Percentiles rank a stretch among this genome's conserved stretches.
Evolutionary conservation across 37 sponge, comb jelly and placozoan genomes (phyloP).

Genomic region (Spongia lamella): DNA sequence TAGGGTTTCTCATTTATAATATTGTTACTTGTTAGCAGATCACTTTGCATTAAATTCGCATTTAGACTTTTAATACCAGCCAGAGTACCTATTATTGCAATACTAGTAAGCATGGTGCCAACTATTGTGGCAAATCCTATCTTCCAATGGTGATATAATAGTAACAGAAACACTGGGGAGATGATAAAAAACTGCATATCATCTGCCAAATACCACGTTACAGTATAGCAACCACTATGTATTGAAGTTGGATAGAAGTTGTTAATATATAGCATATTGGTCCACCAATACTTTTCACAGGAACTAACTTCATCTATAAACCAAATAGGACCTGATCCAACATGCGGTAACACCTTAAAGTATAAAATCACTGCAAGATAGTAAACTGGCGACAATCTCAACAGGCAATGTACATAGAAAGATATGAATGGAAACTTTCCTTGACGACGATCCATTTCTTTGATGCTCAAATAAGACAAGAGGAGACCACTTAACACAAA

Average conservation of each 20-base stretch:
- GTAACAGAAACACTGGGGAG: slow-evolving; percentile 72
- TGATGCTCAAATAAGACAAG: slow-evolving; percentile 53
- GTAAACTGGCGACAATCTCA: slow-evolving; percentile 64
- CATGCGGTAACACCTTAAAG: no score
- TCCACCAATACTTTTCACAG: slow-evolving; percentile 89
- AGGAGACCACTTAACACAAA: slow-evolving; percentile 79
- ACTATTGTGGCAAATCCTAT: slow-evolving; percentile 24
- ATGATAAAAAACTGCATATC: slow-evolving; percentile 92
- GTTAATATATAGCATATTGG: slow-evolving; percentile 88
- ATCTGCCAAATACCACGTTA: slow-evolving; percentile 90
- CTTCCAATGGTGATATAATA: slow-evolving; percentile 48
- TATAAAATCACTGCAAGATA: slow-evolving; percentile 9
- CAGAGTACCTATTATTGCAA: slow-evolving; percentile 40
- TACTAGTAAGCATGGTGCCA: slow-evolving; percentile 7
- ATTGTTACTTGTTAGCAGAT: background rate
- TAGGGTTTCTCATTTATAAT: slow-evolving; percentile 74
- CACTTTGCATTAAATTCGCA: no score
- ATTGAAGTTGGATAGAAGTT: slow-evolving; percentile 76
- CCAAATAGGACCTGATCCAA: no score
- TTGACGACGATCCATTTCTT: slow-evolving; percentile 48
- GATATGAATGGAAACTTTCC: slow-evolving; percentile 45
- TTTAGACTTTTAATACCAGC: slow-evolving; percentile 47
- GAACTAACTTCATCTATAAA: no score
- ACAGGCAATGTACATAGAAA: slow-evolving; percentile 65
- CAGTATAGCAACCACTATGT: slow-evolving; percentile 70